Base-by-base conservation (phyloP, 2,888 invertebrate genomes). In the Metellina segmentata region DNA sequence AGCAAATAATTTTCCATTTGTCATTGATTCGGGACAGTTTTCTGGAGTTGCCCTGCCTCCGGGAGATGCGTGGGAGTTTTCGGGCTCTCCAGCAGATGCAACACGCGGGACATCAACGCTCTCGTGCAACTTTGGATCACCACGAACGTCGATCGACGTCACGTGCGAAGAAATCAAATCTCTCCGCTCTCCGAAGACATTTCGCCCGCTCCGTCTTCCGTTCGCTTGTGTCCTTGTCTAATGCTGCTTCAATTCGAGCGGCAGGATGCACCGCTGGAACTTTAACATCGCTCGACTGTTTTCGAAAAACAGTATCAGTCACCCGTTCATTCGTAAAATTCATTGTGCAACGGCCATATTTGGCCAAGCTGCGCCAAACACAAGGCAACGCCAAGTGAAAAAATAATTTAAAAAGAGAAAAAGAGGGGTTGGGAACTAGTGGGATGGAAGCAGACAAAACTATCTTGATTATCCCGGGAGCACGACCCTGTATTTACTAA, bases 141-240 rank as follows among this genome's bases (percentile, higher is more conserved):
- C 77, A 75, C 89, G 83, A 83, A 89, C 7, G n/a, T 78, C 71
- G 69, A 69, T 78, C 78, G 70, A 81, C 52, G 89, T 83, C 83
- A 89, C 49, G 34, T 78, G 77, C 83, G 52, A 89, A 89, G 89
- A 89, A 89, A 89, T 78, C 89, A 83, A 82, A 70, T 69, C 77
- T 70, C 48, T 53, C 20, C n/a, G 34, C 34, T 34, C 34, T 1
- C 34, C 34, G 16, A 75, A 77, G 85, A 85, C 71, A 77, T 86
- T 86, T 86, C 78, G 48, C 82, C n/a, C 71, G 6, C 20, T 19
- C 49, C 49, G 48, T 70, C 71, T 19, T 70, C 72, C 51, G 34
- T 4, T 34, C 34, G 34, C 34, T 4, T 4, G 34, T 34, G 34
- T 34, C 34, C 34, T 34, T 4, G 34, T 34, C 69, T 34, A 70